phyloP scores from a whole-genome alignment of 2,113 vertebrate species.

The Pimephales promelas region DNA sequence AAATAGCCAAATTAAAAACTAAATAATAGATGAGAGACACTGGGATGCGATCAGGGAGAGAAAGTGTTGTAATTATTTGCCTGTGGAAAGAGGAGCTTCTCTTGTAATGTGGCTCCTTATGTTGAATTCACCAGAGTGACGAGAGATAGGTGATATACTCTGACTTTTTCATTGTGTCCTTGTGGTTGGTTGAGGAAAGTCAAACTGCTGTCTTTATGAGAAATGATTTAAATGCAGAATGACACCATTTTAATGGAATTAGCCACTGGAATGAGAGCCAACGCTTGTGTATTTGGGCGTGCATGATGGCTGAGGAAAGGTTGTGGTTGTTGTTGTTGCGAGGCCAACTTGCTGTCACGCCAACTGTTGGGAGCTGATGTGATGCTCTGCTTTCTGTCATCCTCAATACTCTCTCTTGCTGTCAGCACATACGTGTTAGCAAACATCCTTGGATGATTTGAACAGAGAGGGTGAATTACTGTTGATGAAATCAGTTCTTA shows the following conservation, averaged over 20 bases:
- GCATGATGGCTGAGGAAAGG: conserved; percentile 30
- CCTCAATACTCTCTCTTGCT: conserved; percentile 13
- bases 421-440: conserved; percentile 30
- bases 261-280: conserved; percentile 26
- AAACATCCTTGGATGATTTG: conserved; percentile 47
- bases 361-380: background rate
- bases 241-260: conserved; percentile 48
- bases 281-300: conserved; percentile 15
- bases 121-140: conserved; percentile 16
- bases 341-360: conserved; percentile 39
- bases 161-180: conserved; percentile 27
- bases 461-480: conserved; percentile 37
- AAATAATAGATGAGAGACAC: conserved; percentile 81
- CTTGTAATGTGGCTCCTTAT: conserved; percentile 41
- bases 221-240: conserved; percentile 14
- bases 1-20: conserved; percentile 82
- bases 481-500: conserved; percentile 35
- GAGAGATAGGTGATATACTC: conserved; percentile 2
- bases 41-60: conserved; percentile 69
- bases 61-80: conserved; percentile 77
- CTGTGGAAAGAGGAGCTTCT: conserved; percentile 55
- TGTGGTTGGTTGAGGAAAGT: conserved; percentile 22
- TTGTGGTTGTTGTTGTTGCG: conserved; percentile 11
- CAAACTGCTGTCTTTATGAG: conserved; percentile 8
- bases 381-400: conserved; percentile 23